Evolutionary conservation across 2,113 vertebrate species (phyloP).

Genomic region (Argyrosomus japonicus): DNA sequence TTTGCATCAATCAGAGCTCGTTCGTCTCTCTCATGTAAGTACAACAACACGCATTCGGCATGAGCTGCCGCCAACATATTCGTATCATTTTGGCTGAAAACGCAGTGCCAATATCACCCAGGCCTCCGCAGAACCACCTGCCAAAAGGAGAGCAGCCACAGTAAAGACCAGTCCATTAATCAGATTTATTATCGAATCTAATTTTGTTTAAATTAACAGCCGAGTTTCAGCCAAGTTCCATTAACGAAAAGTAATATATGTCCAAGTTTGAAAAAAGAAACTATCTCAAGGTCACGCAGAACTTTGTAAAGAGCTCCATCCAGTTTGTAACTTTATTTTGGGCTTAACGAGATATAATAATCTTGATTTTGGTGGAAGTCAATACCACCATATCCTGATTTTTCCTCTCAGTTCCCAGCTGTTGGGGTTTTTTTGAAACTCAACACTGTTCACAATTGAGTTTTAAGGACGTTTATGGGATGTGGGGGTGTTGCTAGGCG

Average conservation of each 20-base stretch:
- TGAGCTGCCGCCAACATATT: neutral
- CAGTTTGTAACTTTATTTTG: neutral
- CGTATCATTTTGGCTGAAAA: neutral
- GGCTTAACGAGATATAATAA: neutral
- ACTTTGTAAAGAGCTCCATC: conserved; percentile 1
- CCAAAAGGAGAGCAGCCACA: neutral
- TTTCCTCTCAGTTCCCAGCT: neutral
- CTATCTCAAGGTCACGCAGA: conserved; percentile 34
- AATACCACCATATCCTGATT: neutral
- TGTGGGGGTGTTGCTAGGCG: neutral
- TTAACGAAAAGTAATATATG: conserved; percentile 16
- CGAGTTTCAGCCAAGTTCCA: conserved; percentile 24
- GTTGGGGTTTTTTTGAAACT: neutral
- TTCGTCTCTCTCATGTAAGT: no score
- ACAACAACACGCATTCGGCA: neutral
- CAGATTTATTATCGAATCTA: conserved; percentile 38
- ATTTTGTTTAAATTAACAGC: conserved; percentile 40
- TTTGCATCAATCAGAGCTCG: neutral
- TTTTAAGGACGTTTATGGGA: neutral
- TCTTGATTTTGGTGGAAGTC: neutral
- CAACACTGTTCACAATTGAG: neutral
- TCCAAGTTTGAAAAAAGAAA: neutral
- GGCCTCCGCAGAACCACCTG: conserved; percentile 6
- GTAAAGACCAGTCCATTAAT: conserved; percentile 32
- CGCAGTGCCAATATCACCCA: neutral